Base-by-base conservation (phyloP, 2,797 vertebrate genomes). In the Dendrocincla fuliginosa region DNA sequence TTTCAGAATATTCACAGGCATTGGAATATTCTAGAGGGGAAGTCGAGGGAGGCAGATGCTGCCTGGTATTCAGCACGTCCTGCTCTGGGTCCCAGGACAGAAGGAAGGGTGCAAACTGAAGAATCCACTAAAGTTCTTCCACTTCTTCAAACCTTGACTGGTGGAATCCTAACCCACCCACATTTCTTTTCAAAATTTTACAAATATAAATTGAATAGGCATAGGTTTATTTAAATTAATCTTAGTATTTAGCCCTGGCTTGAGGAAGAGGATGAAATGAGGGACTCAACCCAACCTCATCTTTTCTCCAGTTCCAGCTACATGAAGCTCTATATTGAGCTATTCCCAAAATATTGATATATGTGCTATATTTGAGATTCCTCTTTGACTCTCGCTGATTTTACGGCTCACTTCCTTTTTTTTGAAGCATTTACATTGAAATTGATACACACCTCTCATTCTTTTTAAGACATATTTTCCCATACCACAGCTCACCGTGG, bases 301-400 rank as follows among this genome's bases (percentile, higher is more conserved):
- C 61, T 63, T 37, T 74, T 44, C 30, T 56, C 47, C 32, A 16
- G 1, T n/a, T 65, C 22, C 68, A 55, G 39, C 42, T 77, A 16
- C 17, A 6, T 1, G 1, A 13, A 18, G 6, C 7, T 61, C 24
- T 42, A 3, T 2, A 44, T 23, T 17, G 6, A 41, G 35, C 1
- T 5, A 57, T 59, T 79, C 60, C 41, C 80, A 10, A 76, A 61
- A 85, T 83, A 80, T 4, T 64, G 25, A 56, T 79, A 9, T 24
- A 27, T 63, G 28, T 25, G 13, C 37, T 57, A 5, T 23, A 23
- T 44, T 49, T 87, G 52, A 85, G 56, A 47, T 64, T 59, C 28
- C 17, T 50, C 25, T 64, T 37, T 68, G 46, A 50, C 47, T 80
- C 63, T 16, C 13, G 24, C 10, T n/a, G 41, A 68, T 74, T 88